Base-by-base conservation (phyloP, 2,797 vertebrate genomes). In the Lepus townsendii region DNA sequence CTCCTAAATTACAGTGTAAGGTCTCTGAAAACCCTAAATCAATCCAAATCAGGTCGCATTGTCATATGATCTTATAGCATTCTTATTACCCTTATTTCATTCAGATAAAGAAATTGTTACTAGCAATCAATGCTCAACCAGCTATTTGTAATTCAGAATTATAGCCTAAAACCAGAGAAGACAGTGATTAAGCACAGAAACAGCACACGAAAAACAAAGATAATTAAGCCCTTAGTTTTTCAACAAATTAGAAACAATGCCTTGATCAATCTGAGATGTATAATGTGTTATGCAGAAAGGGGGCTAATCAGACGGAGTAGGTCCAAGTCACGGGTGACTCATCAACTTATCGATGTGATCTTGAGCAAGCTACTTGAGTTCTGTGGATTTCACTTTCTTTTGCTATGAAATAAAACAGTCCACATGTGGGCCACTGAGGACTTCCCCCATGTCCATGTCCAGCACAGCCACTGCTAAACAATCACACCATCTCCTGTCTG, bases 371-470 rank as follows among this genome's bases (percentile, higher is more conserved):
- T 79, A 84, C 32, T 65, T 75, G 66, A 83, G 79, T 52, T 82
- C 42, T 83, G 62, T 20, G 52, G 35, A 71, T 79, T 83, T 96
- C 69, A 82, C 83, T 72, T 92, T 89, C 38, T 50, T 96, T 92
- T 89, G 93, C 68, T 63, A 57, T 62, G 76, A 95, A 83, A 71
- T 52, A 62, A 76, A 88, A 83, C 8, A 83, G 42, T 24, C 50
- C 16, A 92, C 57, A 22, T 22, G 14, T 72, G 3, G 65, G 35
- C 20, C 80, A 75, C 12, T 32, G 69, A 62, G 87, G 89, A 65
- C 11, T 24, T 42, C 83, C 5, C 17, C 27, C 2, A 17, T 65
- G 83, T 10, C 76, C 32, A 82, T 42, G 72, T 57, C 7, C 42
- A 47, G 7, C 16, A 88, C 4, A 91, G 62, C 8, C 47, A 71